phyloP scores from a whole-genome alignment of 2,113 vertebrate species.

The Misgurnus mizolepis region DNA sequence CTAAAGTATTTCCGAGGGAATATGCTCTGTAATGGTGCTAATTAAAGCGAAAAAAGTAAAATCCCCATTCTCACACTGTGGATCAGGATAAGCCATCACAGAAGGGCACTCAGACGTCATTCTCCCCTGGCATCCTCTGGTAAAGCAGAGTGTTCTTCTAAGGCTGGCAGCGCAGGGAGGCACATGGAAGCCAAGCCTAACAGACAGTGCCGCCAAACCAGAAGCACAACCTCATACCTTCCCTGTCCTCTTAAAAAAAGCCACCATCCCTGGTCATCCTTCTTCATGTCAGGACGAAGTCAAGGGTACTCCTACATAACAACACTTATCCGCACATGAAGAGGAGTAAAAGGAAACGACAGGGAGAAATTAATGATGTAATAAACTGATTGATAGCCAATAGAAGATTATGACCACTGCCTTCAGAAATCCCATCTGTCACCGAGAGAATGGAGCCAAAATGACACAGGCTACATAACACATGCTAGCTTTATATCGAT shows the following conservation, averaged over 20 bases:
- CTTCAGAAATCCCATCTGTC: slow-evolving; percentile 74
- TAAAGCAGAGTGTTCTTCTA: slow-evolving; percentile 27
- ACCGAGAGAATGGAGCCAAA: slow-evolving; percentile 63
- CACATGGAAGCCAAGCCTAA: slow-evolving; percentile 15
- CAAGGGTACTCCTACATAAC: slow-evolving; percentile 15
- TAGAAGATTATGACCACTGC: slow-evolving; percentile 66
- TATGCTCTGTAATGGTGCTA: background rate
- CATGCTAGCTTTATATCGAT: slow-evolving; percentile 56
- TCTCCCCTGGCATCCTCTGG: slow-evolving; percentile 37
- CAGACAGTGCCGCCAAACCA: slow-evolving; percentile 31
- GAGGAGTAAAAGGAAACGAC: slow-evolving; percentile 34
- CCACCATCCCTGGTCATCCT: slow-evolving; percentile 24
- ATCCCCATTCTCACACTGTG: background rate
- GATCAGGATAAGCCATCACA: slow-evolving; percentile 18
- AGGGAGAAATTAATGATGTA: slow-evolving; percentile 48
- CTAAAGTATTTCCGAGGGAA: background rate
- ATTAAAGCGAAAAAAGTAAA: slow-evolving; percentile 30
- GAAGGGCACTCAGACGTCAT: slow-evolving; percentile 47
- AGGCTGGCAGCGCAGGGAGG: slow-evolving; percentile 24
- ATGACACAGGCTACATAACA: slow-evolving; percentile 63
- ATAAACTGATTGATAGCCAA: slow-evolving; percentile 59
- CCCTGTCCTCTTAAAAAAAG: slow-evolving; percentile 30
- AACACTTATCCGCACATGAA: slow-evolving; percentile 11
- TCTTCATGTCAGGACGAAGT: slow-evolving; percentile 31
- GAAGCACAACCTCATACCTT: slow-evolving; percentile 31